A percentile compares a stretch with the other conserved stretches of the same genome.
Evolutionary conservation across 1,140 invertebrate species (phyloP).

Genomic region (Drosophila insularis): DNA sequence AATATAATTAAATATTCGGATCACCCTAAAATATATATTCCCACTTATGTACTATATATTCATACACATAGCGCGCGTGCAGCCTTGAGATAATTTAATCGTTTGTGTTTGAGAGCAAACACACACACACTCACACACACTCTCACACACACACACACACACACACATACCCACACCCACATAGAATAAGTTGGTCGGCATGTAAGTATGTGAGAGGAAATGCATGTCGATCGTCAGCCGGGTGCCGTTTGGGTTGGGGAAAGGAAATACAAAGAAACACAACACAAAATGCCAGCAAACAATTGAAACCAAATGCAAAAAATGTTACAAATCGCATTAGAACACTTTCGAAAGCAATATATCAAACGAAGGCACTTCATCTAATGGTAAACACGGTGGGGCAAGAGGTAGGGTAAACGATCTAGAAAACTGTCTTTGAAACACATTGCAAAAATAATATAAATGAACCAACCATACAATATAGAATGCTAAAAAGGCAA

Average conservation of each 20-base stretch:
- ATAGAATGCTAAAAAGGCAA: no score
- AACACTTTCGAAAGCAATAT: no score
- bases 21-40: neutral
- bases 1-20: neutral
- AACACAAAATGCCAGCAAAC: constrained; percentile 50
- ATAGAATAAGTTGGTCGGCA: neutral
- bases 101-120: constrained; percentile 65
- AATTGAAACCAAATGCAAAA: constrained; percentile 64
- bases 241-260: neutral
- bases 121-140: constrained; percentile 42
- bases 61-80: constrained; percentile 58
- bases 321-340: neutral
- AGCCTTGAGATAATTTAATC: constrained; percentile 79
- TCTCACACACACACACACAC: constrained; percentile 7
- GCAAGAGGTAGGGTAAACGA: no score
- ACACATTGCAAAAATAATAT: no score
- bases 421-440: no score
- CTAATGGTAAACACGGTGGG: no score
- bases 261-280: constrained; percentile 40
- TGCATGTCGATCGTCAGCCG: constrained; percentile 48
- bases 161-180: constrained; percentile 17
- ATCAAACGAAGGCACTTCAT: no score
- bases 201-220: constrained; percentile 9
- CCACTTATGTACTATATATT: constrained; percentile 9
- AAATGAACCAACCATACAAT: no score